Evolutionary conservation across 2,888 invertebrate species (phyloP).

Genomic region (Cataglyphis altisquamis): DNA sequence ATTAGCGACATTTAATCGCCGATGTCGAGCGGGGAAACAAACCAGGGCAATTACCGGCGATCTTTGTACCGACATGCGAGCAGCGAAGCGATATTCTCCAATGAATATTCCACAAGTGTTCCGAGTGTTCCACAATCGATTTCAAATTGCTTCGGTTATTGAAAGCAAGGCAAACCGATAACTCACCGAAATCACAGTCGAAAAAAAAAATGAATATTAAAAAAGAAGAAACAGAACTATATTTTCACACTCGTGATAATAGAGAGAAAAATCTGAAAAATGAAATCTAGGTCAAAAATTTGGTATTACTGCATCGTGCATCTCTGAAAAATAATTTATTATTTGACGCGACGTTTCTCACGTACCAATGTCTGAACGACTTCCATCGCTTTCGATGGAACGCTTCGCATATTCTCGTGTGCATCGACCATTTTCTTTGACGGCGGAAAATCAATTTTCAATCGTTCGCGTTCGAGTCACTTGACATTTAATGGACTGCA

Average conservation of each 20-base stretch:
- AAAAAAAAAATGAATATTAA: not conserved
- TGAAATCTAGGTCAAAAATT: not conserved
- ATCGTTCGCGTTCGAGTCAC: conserved; percentile 17
- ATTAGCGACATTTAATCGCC: conserved; percentile 55
- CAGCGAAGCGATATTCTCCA: conserved; percentile 43
- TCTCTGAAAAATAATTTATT: conserved; percentile 29
- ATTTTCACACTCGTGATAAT: not conserved
- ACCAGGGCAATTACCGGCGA: conserved; percentile 50
- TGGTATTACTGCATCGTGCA: too few species aligned
- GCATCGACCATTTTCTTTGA: conserved; percentile 16
- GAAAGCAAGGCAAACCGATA: conserved; percentile 17
- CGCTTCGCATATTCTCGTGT: conserved; percentile 13
- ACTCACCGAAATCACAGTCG: conserved; percentile 4
- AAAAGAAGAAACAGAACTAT: not conserved
- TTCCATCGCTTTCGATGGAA: not conserved
- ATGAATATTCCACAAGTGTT: conserved; percentile 54
- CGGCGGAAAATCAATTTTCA: conserved; percentile 40
- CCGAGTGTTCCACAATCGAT: conserved; percentile 36
- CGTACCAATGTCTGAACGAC: not conserved
- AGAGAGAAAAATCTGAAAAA: not conserved
- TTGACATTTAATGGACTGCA: conserved; percentile 52
- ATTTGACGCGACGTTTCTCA: not conserved
- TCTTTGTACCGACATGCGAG: conserved; percentile 52
- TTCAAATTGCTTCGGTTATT: conserved; percentile 34
- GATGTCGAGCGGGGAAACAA: conserved; percentile 46